Base-by-base conservation (phyloP, 2,113 vertebrate species). In the Zosterops hypoxanthus region DNA sequence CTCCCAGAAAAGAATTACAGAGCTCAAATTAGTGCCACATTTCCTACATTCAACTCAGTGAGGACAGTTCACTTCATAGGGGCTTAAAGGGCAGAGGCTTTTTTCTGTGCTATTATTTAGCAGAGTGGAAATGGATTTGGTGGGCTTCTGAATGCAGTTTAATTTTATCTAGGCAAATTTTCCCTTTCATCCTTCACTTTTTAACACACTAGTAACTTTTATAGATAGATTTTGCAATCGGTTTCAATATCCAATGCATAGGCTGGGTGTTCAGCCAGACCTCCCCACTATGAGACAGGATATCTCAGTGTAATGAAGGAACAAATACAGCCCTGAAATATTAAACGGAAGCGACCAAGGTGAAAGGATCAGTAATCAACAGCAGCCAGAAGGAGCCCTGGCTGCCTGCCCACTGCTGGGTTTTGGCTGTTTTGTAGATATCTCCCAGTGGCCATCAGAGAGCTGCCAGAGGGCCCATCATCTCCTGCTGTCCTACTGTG, bases 371-470 rank as follows among this genome's bases (percentile, higher is more conserved):
- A 92, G 91, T 93, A 95, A 87, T 78, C 61, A 69, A 73, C 56
- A 55, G 78, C 69, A 87, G 73, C 53, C 76, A 95, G 92, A 83
- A 55, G 92, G 50, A 82, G 31, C 56, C 50, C 56, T 92, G 92
- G 77, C 66, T 70, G n/a, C 18, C 61, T 92, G 70, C 89, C 79
- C 50, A 42, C 63, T 34, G 61, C 86, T 63, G 80, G 87, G 33
- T 75, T 94, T 91, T 89, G 72, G 60, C 78, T 86, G 64, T 90
- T 96, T 94, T 85, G 26, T 88, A 88, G 92, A 65, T 68, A 94
- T 73, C 60, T 91, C 78, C 57, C 77, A 66, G 31, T 46, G 59
- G 79, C 60, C 87, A 88, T 46, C 23, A 86, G 24, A 84, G 59
- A 82, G 69, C 70, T 95, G 91, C 88, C 57, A 81, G 92, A 93